These are phyloP conservation scores for Novumbra hubbsi DNA, from an alignment of 2,797 vertebrate species.

Conservation along the genomic window DNA sequence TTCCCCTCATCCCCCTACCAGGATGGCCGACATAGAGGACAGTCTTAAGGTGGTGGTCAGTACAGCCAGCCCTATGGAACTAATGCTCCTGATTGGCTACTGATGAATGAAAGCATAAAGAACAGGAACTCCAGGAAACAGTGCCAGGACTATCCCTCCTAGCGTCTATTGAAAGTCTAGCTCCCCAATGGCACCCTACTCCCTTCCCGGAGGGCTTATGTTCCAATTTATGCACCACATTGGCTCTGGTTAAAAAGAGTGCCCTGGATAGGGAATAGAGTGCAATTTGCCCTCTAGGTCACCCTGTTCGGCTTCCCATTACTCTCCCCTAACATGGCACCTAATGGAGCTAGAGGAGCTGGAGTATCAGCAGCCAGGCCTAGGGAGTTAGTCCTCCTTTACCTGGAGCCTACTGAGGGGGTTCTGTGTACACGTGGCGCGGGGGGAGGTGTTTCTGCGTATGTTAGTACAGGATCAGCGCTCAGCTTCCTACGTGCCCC, in stretches of 20 bases:
- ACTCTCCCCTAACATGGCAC: slow-evolving; percentile 65
- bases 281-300: slow-evolving; percentile 32
- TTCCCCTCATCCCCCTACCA: slow-evolving; percentile 8
- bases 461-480: slow-evolving; percentile 14
- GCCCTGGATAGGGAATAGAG: neutral
- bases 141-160: neutral
- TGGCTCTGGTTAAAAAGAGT: neutral
- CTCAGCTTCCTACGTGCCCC: slow-evolving; percentile 50
- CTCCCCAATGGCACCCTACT: slow-evolving; percentile 10
- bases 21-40: neutral
- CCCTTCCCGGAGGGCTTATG: neutral
- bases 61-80: slow-evolving; percentile 64
- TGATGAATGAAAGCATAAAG: slow-evolving; percentile 72
- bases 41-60: slow-evolving; percentile 52
- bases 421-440: neutral
- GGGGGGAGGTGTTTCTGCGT: slow-evolving; percentile 4
- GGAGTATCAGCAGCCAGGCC: slow-evolving; percentile 61
- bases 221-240: too few species aligned
- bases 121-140: too few species aligned
- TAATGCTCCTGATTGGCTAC: slow-evolving; percentile 64
- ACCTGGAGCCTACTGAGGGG: slow-evolving; percentile 32
- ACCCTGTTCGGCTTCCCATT: slow-evolving; percentile 53
- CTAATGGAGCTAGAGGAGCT: slow-evolving; percentile 66
- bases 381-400: slow-evolving; percentile 56
- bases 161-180: slow-evolving; percentile 68